Evolutionary conservation across 2,888 invertebrate genomes (phyloP), one percentile per base, ranked within the genome.

Genomic region (Drosophila cyrtoloma): DNA sequence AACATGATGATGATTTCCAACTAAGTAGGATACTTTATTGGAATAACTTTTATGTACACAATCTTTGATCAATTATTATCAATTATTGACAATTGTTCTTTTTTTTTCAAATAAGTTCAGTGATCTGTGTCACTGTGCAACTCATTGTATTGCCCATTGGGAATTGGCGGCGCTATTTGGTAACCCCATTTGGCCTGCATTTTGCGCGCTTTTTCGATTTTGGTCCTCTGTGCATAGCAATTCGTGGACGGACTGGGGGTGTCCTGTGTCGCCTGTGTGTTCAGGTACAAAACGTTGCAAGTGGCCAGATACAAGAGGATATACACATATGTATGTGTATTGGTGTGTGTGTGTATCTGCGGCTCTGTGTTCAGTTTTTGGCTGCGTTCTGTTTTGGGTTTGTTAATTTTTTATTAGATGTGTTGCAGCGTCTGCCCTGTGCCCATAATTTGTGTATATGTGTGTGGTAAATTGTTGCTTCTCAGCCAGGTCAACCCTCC

Each of bases 181-280:
- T 87, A 87, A 87, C 89, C 86, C 86, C 82, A 84, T 81, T 87
- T 87, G 86, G 87, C 87, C 89, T 84, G 83, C 80, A 89, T 87
- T 87, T 87, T 83, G 85, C 89, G 84, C 89, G 84, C 80, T 77
- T 85, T 47, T 87, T 85, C 85, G 89, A 84, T 84, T 89, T 73
- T 58, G 56, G 65, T 77, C 73, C 85, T 82, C 72, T 76, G 77
- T 77, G 78, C 75, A 77, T 75, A 77, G 80, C 76, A 66, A 76
- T 81, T 70, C 71, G 53, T 44, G 55, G 30, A 35, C 52, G 55
- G 57, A 64, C 52, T 69, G 69, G 77, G 80, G 81, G 77, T 80
- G 77, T 74, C 56, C 77, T 60, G 59, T 76, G 51, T 58, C 64
- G 63, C 67, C 57, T 60, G 62, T 63, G 44, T 5, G 32, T 55